These are phyloP conservation scores for Platorchestia sp. DNA, from an alignment of 1,140 invertebrate genomes.

Conservation along the genomic window DNA sequence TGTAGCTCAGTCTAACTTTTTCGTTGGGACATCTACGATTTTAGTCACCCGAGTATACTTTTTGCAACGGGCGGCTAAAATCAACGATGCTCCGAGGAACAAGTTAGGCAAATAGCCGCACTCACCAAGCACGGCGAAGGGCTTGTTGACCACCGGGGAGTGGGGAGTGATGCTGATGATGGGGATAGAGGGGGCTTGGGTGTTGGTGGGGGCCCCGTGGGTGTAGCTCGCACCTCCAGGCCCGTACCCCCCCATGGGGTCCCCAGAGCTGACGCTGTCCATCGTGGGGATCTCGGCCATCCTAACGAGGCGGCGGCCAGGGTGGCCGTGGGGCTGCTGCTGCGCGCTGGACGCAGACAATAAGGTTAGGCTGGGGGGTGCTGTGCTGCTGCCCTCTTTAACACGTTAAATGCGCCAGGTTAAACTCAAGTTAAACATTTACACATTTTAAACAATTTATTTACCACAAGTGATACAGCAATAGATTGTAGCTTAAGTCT, in stretches of 20 bases:
- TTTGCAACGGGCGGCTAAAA: too few relatives aligned
- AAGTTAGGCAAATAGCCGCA: not conserved
- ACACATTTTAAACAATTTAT: too few relatives aligned
- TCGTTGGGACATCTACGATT: too few relatives aligned
- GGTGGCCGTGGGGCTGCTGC: slow-evolving; percentile 62
- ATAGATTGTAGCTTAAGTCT: too few relatives aligned
- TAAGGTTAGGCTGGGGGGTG: too few relatives aligned
- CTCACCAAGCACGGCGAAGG: slow-evolving; percentile 77
- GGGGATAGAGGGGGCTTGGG: slow-evolving; percentile 73
- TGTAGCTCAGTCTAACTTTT: too few relatives aligned
- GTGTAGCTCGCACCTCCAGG: slow-evolving; percentile 61
- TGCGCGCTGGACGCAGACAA: too few relatives aligned
- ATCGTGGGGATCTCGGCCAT: slow-evolving; percentile 67
- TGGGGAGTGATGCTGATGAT: slow-evolving; percentile 89
- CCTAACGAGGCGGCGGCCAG: slow-evolving; percentile 61
- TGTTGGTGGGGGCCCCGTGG: slow-evolving; percentile 73
- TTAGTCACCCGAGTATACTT: not conserved
- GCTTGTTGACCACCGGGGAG: slow-evolving; percentile 77
- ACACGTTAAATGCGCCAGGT: too few relatives aligned
- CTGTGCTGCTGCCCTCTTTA: too few relatives aligned
- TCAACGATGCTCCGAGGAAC: not conserved
- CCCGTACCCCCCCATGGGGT: slow-evolving; percentile 64
- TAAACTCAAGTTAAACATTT: too few relatives aligned
- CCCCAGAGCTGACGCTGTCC: slow-evolving; percentile 65
- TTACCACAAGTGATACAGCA: too few relatives aligned